phyloP scores from a whole-genome alignment of 2,113 vertebrate species.

The Aplodontia rufa region DNA sequence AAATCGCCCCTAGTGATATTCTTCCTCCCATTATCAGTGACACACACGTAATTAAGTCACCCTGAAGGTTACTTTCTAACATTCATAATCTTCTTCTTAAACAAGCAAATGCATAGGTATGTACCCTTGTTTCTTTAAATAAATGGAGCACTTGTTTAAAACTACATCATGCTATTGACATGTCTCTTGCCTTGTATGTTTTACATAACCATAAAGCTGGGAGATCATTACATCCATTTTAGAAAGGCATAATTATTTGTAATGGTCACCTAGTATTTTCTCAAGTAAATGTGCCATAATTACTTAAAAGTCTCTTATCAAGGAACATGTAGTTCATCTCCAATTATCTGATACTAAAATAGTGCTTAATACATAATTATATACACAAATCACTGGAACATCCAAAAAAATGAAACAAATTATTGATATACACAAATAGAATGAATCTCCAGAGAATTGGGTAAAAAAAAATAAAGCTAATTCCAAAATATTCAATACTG shows the following conservation, averaged over 20 bases:
- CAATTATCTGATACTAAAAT: neutral
- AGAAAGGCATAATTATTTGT: neutral
- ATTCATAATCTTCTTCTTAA: neutral
- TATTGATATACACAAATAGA: neutral
- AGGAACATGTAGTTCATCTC: neutral
- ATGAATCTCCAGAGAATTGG: neutral
- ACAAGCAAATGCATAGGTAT: neutral
- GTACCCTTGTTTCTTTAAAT: neutral
- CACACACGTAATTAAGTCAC: neutral
- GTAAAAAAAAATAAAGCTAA: neutral
- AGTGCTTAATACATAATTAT: neutral
- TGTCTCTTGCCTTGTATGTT: neutral
- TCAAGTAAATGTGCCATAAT: neutral
- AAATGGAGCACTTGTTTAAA: conserved; percentile 1
- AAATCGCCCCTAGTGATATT: neutral
- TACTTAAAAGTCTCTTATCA: neutral
- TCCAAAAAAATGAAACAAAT: neutral
- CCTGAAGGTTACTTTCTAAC: neutral
- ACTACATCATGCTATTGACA: neutral
- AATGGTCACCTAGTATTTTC: neutral
- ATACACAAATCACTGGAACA: neutral
- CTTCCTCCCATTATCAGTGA: neutral
- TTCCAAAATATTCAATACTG: neutral
- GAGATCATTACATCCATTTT: neutral
- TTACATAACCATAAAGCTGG: neutral